phyloP scores from a whole-genome alignment of 2,113 vertebrate species.

The Ctenomys sociabilis region DNA sequence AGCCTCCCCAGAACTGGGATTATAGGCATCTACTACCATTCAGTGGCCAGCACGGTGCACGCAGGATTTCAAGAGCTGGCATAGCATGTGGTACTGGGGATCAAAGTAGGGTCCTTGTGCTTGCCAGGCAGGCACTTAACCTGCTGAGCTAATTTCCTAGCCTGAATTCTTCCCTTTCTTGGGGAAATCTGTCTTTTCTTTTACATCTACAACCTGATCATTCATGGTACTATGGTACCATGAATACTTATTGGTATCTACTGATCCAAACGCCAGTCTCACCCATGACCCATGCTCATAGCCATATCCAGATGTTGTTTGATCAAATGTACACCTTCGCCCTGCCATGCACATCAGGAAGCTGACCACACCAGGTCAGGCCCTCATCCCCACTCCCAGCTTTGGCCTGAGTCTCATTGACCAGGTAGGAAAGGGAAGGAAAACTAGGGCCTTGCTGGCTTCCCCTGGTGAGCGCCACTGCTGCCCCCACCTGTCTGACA shows the following conservation, averaged over 20 bases:
- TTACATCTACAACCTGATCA: not conserved
- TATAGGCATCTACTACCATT: too few relatives aligned
- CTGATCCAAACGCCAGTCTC: not conserved
- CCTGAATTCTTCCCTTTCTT: not conserved
- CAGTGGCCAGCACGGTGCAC: too few relatives aligned
- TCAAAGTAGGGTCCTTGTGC: too few relatives aligned
- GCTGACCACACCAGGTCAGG: not conserved
- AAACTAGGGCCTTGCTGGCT: not conserved
- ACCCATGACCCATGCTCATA: not conserved
- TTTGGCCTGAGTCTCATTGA: not conserved
- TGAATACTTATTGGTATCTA: not conserved
- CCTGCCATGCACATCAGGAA: not conserved
- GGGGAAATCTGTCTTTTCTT: not conserved
- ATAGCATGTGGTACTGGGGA: too few relatives aligned
- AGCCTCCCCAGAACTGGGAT: too few relatives aligned
- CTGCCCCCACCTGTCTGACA: not conserved
- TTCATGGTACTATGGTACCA: not conserved
- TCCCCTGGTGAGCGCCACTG: not conserved
- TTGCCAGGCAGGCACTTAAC: too few relatives aligned
- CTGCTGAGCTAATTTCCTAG: too few relatives aligned
- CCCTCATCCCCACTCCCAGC: too few relatives aligned
- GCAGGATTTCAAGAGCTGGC: too few relatives aligned
- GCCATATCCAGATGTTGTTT: not conserved
- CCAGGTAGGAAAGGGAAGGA: not conserved
- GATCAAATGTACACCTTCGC: not conserved